Percentiles rank a stretch among this genome's conserved stretches.
phyloP scores from a whole-genome alignment of 2,113 vertebrate genomes.

The Vidua macroura region DNA sequence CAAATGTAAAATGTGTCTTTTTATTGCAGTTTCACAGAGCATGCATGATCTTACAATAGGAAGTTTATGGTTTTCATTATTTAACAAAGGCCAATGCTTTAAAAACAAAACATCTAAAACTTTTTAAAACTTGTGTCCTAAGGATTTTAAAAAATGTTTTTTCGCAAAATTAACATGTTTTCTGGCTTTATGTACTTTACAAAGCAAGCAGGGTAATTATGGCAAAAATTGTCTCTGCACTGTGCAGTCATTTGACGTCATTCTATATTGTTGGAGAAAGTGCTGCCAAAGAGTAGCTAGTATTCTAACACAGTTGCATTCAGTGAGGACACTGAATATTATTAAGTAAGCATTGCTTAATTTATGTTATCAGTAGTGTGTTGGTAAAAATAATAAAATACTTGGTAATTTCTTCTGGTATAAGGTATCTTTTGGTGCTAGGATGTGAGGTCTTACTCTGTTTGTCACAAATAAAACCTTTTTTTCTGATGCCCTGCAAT shows the following conservation, averaged over 20 bases:
- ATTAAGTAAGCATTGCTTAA: background rate
- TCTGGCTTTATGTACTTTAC: background rate
- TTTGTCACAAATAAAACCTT: background rate
- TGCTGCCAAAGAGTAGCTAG: background rate
- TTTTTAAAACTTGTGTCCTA: background rate
- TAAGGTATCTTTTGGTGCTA: background rate
- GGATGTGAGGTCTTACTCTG: background rate
- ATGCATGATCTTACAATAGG: background rate
- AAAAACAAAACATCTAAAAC: background rate
- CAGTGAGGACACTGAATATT: background rate
- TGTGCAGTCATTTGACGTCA: background rate
- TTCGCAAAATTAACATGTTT: background rate
- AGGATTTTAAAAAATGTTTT: background rate
- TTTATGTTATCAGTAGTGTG: background rate
- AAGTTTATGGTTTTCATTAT: background rate
- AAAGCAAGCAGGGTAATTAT: background rate
- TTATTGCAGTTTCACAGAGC: background rate
- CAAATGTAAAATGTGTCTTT: background rate
- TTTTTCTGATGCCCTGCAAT: background rate
- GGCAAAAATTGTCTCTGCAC: background rate
- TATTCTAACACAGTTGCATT: background rate
- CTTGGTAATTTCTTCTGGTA: background rate
- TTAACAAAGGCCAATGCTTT: background rate
- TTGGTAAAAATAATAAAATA: background rate
- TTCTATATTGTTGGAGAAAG: background rate